Evolutionary conservation across 2,888 invertebrate species (phyloP), one percentile per base, ranked within the genome.

Genomic region (Agrotis ipsilon): DNA sequence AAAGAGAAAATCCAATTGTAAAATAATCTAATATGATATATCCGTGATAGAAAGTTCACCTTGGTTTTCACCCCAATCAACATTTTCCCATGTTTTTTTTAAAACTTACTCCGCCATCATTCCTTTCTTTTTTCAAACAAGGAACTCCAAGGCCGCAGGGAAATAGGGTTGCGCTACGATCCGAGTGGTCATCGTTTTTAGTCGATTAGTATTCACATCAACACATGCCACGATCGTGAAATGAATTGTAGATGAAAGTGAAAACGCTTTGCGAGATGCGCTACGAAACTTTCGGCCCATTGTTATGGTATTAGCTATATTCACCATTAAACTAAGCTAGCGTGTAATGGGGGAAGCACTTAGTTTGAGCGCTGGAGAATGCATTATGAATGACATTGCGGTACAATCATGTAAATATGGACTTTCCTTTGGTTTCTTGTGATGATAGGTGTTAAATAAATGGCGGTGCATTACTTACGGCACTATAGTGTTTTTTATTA

Each of bases 231-330:
- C 83, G 82, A 86, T 90, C 92, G 92, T 92, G 92, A 86, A 80
- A 74, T 80, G 90, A 91, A 90, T 92, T 68, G 73, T 72, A 82
- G 85, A 89, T 83, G 90, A 93, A 93, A 93, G 93, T 92, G 93
- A 93, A 91, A 93, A 85, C 86, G 39, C 79, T 71, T 73, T 80
- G 78, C 62, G 78, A 86, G 86, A 86, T 85, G 79, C 70, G 73
- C 75, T 83, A 85, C 86, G 83, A 83, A 81, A 90, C 91, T 91
- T 89, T 91, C 90, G 80, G 88, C 79, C 86, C 83, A 87, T 84
- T 86, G 84, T 85, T 77, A 76, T 80, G 68, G 72, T 76, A 74
- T 71, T 69, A 70, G 65, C 58, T 24, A 68, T 80, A 71, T 78
- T 78, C 79, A 52, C 75, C 78, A 81, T 83, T 80, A 83, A 65